A percentile compares a stretch with the other conserved stretches of the same genome.
These are phyloP conservation scores for Muscicapa striata DNA, from an alignment of 2,797 vertebrate genomes.

Conservation along the genomic window DNA sequence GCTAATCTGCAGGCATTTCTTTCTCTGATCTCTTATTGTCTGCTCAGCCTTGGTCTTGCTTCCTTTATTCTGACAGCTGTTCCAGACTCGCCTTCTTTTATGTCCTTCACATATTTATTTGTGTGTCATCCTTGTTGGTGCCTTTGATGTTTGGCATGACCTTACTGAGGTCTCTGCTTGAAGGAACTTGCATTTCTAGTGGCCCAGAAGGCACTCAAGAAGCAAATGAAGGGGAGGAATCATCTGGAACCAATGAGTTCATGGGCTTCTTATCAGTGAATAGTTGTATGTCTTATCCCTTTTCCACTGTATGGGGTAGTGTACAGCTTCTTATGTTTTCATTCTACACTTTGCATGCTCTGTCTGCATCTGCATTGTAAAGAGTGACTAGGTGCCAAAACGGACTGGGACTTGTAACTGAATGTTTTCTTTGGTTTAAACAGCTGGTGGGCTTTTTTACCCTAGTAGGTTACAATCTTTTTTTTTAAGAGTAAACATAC, in stretches of 20 bases:
- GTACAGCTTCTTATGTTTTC: not conserved
- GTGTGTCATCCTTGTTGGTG: not conserved
- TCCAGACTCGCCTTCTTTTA: not conserved
- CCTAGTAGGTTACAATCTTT: not conserved
- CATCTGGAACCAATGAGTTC: not conserved
- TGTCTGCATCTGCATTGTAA: not conserved
- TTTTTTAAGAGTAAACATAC: not conserved
- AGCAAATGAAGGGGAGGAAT: not conserved
- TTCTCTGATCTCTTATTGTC: not conserved
- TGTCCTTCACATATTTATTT: not conserved
- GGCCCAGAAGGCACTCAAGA: not conserved
- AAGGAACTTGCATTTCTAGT: slow-evolving; percentile 4
- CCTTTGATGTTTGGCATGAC: slow-evolving; percentile 23
- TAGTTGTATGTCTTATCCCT: not conserved
- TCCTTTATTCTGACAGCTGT: slow-evolving; percentile 19
- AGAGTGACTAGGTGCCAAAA: not conserved
- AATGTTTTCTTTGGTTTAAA: not conserved
- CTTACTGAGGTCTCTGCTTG: not conserved
- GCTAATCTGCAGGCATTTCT: not conserved
- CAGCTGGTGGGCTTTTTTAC: not conserved
- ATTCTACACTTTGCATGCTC: not conserved
- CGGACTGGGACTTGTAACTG: not conserved
- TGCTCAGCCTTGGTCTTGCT: not conserved
- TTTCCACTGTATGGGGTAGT: not conserved
- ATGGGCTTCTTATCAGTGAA: not conserved